These are phyloP conservation scores for Protodeltote pygarga DNA, from an alignment of 2,888 invertebrate genomes.

Conservation along the genomic window DNA sequence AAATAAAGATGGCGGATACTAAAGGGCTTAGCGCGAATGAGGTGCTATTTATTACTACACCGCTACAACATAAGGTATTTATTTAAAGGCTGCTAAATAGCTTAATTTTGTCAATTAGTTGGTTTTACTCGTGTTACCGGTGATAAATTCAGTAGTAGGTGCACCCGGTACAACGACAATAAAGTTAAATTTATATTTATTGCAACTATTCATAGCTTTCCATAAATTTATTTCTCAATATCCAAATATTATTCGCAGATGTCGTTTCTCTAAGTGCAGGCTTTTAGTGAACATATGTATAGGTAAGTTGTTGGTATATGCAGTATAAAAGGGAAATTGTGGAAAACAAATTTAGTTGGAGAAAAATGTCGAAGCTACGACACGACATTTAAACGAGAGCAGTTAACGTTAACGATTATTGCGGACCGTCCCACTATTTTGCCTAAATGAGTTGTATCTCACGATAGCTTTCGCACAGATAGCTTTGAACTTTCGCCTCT, in stretches of 20 bases:
- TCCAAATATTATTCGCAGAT: conserved; percentile 16
- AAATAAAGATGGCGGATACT: conserved; percentile 76
- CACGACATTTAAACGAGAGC: conserved; percentile 65
- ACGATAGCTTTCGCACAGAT: conserved; percentile 62
- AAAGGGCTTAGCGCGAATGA: conserved; percentile 61
- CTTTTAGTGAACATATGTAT: conserved; percentile 18
- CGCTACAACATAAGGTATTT: conserved; percentile 49
- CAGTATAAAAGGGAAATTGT: conserved; percentile 48
- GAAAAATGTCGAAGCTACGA: conserved; percentile 61
- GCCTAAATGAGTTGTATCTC: conserved; percentile 72
- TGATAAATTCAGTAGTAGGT: conserved; percentile 2
- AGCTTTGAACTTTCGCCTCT: conserved; percentile 23
- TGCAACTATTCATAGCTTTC: conserved; percentile 3
- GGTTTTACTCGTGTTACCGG: conserved; percentile 13
- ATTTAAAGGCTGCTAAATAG: conserved; percentile 41
- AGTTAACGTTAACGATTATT: conserved; percentile 78
- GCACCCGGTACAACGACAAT: not conserved
- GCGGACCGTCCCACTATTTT: conserved; percentile 67
- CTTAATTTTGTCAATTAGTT: conserved; percentile 43
- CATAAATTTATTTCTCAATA: conserved; percentile 1
- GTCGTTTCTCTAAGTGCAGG: conserved; percentile 10
- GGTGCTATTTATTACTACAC: conserved; percentile 53
- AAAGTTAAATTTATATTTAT: not conserved
- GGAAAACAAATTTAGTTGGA: conserved; percentile 59
- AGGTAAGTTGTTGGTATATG: conserved; percentile 8